These are phyloP conservation scores for Meliscaeva auricollis DNA, from an alignment of 2,888 invertebrate genomes.

Conservation along the genomic window DNA sequence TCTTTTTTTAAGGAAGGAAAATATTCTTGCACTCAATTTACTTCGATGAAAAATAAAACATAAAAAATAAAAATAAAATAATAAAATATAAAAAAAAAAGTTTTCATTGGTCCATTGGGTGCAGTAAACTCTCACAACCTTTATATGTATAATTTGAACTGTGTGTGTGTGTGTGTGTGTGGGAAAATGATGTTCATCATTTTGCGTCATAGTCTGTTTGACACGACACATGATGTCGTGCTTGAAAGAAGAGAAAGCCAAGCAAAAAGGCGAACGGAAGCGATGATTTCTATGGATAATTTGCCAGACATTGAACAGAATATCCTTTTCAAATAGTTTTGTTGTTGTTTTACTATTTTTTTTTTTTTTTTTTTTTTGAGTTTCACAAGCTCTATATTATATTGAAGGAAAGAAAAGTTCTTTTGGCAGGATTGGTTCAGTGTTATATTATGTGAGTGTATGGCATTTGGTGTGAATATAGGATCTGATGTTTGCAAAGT, in stretches of 20 bases:
- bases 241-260: slow-evolving; percentile 5
- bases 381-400: neutral
- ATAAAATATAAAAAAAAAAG: slow-evolving; percentile 6
- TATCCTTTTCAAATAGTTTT: slow-evolving; percentile 55
- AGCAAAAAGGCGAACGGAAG: slow-evolving; percentile 45
- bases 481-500: slow-evolving; percentile 62
- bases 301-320: slow-evolving; percentile 70
- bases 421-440: slow-evolving; percentile 41
- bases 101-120: slow-evolving; percentile 58
- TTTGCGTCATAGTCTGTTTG: slow-evolving; percentile 65
- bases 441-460: slow-evolving; percentile 11
- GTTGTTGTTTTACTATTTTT: neutral
- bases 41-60: slow-evolving; percentile 54
- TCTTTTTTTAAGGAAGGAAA: slow-evolving; percentile 23
- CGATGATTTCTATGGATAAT: slow-evolving; percentile 72
- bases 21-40: slow-evolving; percentile 61
- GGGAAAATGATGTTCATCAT: slow-evolving; percentile 54
- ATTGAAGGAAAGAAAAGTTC: slow-evolving; percentile 42
- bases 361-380: neutral
- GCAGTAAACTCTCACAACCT: slow-evolving; percentile 52
- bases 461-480: slow-evolving; percentile 34
- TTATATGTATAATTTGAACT: neutral
- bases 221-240: slow-evolving; percentile 48
- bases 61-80: slow-evolving; percentile 29
- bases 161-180: slow-evolving; percentile 3